These are phyloP conservation scores for Balanococcus diminutus DNA, from an alignment of 2,888 invertebrate genomes.

Conservation along the genomic window DNA sequence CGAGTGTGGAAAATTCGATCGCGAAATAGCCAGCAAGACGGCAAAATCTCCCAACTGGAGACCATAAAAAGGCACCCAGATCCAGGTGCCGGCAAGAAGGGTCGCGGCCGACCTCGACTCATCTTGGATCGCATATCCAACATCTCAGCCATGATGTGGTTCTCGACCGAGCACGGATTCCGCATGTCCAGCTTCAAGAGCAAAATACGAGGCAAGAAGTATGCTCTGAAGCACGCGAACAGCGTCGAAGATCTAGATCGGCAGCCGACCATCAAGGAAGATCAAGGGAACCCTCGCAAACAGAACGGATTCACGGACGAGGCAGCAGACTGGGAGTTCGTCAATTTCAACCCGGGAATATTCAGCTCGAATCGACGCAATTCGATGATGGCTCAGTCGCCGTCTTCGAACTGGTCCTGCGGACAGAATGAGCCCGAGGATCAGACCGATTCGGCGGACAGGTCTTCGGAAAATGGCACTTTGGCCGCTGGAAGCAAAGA, in stretches of 20 bases:
- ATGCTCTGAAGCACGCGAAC: constrained; percentile 58
- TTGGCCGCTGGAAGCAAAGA: not conserved
- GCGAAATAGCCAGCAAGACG: too few species aligned
- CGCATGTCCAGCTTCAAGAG: constrained; percentile 63
- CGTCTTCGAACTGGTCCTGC: not conserved
- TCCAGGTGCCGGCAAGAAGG: not conserved
- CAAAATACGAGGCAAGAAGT: constrained; percentile 59
- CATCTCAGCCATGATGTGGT: constrained; percentile 60
- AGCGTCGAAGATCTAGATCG: constrained; percentile 42
- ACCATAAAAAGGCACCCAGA: not conserved
- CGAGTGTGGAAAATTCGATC: too few species aligned
- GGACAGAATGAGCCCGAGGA: not conserved
- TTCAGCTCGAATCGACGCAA: constrained; percentile 55
- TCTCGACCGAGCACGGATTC: constrained; percentile 61
- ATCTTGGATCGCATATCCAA: not conserved
- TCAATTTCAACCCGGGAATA: constrained; percentile 60
- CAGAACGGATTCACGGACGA: constrained; percentile 15
- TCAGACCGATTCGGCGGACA: not conserved
- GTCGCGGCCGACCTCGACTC: not conserved
- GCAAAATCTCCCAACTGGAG: not conserved
- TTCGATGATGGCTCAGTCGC: constrained; percentile 12
- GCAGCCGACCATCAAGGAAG: constrained; percentile 14
- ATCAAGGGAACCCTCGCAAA: not conserved
- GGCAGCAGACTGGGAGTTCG: constrained; percentile 61
- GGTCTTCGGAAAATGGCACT: not conserved